Base-by-base conservation (phyloP, 1,140 invertebrate species). In the Sinella curviseta region DNA sequence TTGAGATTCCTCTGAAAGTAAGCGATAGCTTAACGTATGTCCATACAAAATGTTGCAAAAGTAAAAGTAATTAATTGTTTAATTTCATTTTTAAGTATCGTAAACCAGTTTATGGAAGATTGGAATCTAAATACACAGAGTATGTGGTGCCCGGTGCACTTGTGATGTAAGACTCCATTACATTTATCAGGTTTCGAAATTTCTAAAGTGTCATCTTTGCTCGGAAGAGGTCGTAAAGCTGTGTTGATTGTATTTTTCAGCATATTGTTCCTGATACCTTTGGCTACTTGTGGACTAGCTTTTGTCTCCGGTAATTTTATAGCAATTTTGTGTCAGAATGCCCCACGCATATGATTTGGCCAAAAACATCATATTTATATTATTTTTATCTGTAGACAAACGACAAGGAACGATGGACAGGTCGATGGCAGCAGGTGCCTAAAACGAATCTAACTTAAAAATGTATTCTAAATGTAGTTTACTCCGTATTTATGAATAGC, bases 271-370 rank as follows among this genome's bases (percentile, higher is more conserved):
- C 97, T 87, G 96, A 95, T 73, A 91, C 91, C 28, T 91, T 90
- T 83, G 90, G 93, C 83, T 24, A 95, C 93, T 78, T 97, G 97
- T 85, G 96, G 94, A 0, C 94, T 97, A 87, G 98, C 97, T 87
- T 95, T 97, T 78, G 95, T 95, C 35, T 95, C 96, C 34, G 96
- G 96, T 83, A 93, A 97, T 81, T 96, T 94, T 94, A 96, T 87
- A 92, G 8, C 3, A 28, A 26, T 34, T 39, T 20, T 30, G 31
- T 34, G 8, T 34, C 57, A 48, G 4, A 48, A 48, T 12, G 39
- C 20, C 20, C 20, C 39, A 48, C 39, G 20, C 4, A 60, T 60
- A n/a, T n/a, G 8, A 14, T 48, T 26, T n/a, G 3, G 36, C 26
- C 17, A 20, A 74, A 0, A 20, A 35, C 31, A 74, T 78, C 39